Base-by-base conservation (phyloP, 1,140 invertebrate species). In the Lanistes nyassanus region DNA sequence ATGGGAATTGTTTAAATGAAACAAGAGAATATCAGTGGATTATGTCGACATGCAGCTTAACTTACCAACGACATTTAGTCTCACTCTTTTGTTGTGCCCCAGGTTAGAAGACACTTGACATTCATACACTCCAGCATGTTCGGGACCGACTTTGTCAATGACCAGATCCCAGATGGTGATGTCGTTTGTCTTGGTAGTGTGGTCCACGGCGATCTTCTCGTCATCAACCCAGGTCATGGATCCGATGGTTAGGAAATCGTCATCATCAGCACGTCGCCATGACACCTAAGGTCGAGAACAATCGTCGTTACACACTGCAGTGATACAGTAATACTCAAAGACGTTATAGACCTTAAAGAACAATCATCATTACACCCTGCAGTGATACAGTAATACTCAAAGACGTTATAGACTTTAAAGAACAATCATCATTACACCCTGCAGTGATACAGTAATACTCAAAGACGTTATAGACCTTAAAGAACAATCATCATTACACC, bases 231-330 rank as follows among this genome's bases (percentile, higher is more conserved):
- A 82, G 29, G 79, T 79, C 64, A 79, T 77, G 23, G 69, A 77
- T 11, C 81, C 81, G 39, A 82, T 80, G 7, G 81, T 82, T 56
- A 82, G 42, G 56, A 80, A 76, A 34, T 78, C 74, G 29, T 78
- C 75, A 2, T 62, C 65, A 3, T 76, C 70, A 16, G 75, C 51
- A 51, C 75, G 64, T 26, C 79, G 53, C 81, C 81, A 82, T 5
- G 67, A 74, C 13, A 82, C 81, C 80, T 82, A 65, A 68, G 74
- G 5, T 73, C 7, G 21, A n/a, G n/a, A n/a, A n/a, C n/a, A n/a
- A n/a, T n/a, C n/a, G n/a, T n/a, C n/a, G n/a, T n/a, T 36, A 13
- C 11, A 64, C 13, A 13, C 13, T 64, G 60, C 13, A 13, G 13
- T 13, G 60, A 19, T 11, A 31, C 13, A 11, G 13, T 19, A 31